These are phyloP conservation scores for Drosophila flavopinicola DNA, from an alignment of 2,888 invertebrate species.

Conservation along the genomic window DNA sequence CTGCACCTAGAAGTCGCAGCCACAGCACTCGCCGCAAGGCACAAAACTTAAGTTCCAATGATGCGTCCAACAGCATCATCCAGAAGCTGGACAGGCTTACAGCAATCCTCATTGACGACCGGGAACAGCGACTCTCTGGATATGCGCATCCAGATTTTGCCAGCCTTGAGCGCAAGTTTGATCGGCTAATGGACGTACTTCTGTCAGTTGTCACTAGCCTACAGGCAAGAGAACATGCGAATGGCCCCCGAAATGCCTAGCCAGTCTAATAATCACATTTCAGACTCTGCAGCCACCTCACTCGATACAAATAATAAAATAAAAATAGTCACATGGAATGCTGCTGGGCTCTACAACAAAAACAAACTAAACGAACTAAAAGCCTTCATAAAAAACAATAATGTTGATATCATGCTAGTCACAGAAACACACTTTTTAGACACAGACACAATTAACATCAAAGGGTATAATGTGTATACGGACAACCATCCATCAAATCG, in stretches of 20 bases:
- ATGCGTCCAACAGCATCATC: no score
- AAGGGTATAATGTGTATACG: no score
- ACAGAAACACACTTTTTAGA: not conserved
- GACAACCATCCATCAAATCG: no score
- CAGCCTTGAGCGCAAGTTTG: not conserved
- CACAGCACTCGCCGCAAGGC: no score
- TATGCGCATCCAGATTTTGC: no score
- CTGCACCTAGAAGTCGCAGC: no score
- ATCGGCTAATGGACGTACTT: not conserved
- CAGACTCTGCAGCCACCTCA: no score
- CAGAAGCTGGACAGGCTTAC: not conserved
- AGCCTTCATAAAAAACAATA: not conserved
- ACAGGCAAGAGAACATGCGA: not conserved
- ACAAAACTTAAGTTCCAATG: no score
- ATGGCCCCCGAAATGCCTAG: not conserved
- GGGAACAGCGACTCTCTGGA: not conserved
- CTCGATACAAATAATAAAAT: no score
- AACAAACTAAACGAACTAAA: not conserved
- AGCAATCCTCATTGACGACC: not conserved
- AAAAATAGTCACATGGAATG: conserved; percentile 3
- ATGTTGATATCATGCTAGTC: not conserved
- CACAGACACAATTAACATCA: no score
- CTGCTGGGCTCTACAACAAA: not conserved
- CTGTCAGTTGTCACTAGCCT: not conserved
- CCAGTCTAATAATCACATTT: not conserved